Percentiles rank a stretch among this genome's conserved stretches.
Evolutionary conservation across 2,113 vertebrate species (phyloP).

Genomic region (Tylochromis polylepis): DNA sequence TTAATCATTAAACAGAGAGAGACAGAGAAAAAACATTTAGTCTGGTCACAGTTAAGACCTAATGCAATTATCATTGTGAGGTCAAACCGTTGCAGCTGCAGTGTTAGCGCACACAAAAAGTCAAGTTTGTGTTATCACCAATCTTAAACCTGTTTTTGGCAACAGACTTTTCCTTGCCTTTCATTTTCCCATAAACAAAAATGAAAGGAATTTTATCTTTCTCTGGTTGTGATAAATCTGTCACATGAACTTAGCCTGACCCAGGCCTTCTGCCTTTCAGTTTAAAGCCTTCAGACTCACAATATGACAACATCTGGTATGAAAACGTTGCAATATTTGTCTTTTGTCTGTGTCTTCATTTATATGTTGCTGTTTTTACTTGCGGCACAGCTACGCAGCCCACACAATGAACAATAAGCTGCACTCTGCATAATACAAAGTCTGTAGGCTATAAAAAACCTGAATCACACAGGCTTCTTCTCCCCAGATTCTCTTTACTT

Average conservation of each 20-base stretch:
- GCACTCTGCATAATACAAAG: background rate
- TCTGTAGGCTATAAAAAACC: background rate
- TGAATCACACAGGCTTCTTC: background rate
- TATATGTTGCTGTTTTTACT: background rate
- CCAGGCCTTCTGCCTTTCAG: background rate
- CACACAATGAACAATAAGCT: background rate
- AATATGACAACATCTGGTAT: background rate
- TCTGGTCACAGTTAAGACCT: background rate
- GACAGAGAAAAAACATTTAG: background rate
- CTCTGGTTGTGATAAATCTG: background rate
- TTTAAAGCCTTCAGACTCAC: background rate
- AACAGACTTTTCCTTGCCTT: background rate
- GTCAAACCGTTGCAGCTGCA: background rate
- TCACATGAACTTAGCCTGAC: background rate
- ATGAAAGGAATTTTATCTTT: conserved; percentile 15
- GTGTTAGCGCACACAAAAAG: background rate
- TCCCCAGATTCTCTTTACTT: background rate
- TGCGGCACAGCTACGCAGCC: background rate
- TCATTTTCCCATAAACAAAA: background rate
- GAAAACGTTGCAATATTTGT: background rate
- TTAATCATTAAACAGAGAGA: background rate
- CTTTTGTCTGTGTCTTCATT: background rate
- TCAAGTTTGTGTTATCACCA: background rate
- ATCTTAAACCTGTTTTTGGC: background rate
- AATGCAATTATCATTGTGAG: background rate